These are phyloP conservation scores for Phoxinus dragarum DNA, from an alignment of 2,797 vertebrate genomes.

Conservation along the genomic window DNA sequence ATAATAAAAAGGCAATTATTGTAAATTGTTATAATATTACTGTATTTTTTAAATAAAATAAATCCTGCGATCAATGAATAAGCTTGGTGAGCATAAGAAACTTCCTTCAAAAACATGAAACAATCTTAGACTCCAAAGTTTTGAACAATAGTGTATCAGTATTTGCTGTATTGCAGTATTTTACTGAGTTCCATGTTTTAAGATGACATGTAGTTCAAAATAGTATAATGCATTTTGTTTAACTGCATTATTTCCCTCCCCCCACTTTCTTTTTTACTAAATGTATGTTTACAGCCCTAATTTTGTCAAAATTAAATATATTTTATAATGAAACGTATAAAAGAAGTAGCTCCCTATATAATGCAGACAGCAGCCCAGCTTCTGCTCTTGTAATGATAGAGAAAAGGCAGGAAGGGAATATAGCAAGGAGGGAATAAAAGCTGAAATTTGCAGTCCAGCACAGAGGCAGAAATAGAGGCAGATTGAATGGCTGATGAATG, in stretches of 20 bases:
- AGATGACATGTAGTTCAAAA: too few species aligned
- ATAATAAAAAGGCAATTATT: neutral
- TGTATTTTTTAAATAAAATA: neutral
- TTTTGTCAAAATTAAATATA: neutral
- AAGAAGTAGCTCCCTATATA: neutral
- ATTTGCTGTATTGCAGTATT: too few species aligned
- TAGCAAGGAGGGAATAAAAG: conserved; percentile 49
- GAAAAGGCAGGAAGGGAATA: conserved; percentile 44
- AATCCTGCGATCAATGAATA: too few species aligned
- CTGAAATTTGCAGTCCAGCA: conserved; percentile 51
- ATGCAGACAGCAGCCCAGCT: neutral
- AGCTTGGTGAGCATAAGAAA: too few species aligned
- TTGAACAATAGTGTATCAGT: too few species aligned
- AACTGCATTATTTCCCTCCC: too few species aligned
- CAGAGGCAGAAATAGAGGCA: conserved; percentile 53
- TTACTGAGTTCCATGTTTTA: too few species aligned
- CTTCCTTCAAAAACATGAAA: too few species aligned
- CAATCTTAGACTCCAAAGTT: too few species aligned
- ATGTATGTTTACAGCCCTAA: neutral
- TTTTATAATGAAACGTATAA: neutral
- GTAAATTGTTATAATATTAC: neutral
- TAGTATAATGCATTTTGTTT: too few species aligned
- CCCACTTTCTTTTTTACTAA: neutral
- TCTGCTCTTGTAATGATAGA: conserved; percentile 16
- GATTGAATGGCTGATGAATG: conserved; percentile 63